A percentile compares a stretch with the other conserved stretches of the same genome.
These are phyloP conservation scores for Actinia equina DNA, from an alignment of 64 coral and sea anemone genomes.

Conservation along the genomic window DNA sequence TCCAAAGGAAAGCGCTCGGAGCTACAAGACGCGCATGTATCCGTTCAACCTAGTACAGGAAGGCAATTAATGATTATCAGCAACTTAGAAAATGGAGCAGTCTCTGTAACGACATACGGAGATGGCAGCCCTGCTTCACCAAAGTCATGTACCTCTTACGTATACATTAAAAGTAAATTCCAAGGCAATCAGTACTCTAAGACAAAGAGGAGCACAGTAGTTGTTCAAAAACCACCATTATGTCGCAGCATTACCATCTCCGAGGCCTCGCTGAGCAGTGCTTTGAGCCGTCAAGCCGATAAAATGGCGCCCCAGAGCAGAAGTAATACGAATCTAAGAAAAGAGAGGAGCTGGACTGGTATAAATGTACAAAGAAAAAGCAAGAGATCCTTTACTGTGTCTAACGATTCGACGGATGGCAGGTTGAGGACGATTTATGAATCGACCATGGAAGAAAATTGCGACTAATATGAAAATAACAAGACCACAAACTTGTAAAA, in stretches of 20 bases:
- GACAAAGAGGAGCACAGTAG: constrained; percentile 2
- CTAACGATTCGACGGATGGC: constrained; percentile 13
- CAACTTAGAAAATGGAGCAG: background rate
- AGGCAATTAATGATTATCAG: constrained; percentile 13
- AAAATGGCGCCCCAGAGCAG: constrained; percentile 11
- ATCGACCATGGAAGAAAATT: constrained; percentile 20
- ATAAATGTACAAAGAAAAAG: constrained; percentile 15
- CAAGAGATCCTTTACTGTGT: constrained; percentile 23
- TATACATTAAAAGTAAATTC: constrained; percentile 23
- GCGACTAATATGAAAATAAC: background rate
- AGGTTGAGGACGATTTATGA: constrained; percentile 23
- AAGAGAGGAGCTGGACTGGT: background rate
- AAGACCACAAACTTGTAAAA: background rate
- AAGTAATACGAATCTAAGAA: background rate
- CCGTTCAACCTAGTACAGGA: background rate
- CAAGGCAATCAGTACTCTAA: background rate
- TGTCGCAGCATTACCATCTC: constrained; percentile 21
- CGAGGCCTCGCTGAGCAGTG: constrained; percentile 6
- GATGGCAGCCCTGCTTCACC: background rate
- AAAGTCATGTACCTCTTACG: constrained; percentile 12
- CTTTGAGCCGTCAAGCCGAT: background rate
- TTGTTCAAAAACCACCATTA: constrained; percentile 19
- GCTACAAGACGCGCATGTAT: constrained; percentile 2
- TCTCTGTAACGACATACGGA: background rate
- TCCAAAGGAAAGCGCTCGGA: constrained; percentile 7